Evolutionary conservation across 2,113 vertebrate species (phyloP), one percentile per base, ranked within the genome.

Genomic region (Boulengerochromis microlepis): DNA sequence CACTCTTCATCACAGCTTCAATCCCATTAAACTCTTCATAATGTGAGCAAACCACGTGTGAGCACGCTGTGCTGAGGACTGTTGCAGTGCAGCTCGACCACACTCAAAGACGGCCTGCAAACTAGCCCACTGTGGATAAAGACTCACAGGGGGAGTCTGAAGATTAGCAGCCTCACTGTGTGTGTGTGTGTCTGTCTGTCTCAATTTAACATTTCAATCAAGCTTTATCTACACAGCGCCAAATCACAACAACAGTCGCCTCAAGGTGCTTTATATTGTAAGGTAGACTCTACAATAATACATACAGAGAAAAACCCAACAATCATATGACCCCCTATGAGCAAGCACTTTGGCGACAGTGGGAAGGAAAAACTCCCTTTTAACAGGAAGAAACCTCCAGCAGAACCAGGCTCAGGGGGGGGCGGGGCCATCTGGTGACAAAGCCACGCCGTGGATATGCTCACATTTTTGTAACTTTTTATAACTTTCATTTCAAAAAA

Each of bases 231-330:
- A 54, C 10, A 24, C 6, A 56, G 10, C 10, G 6, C n/a, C 6
- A 56, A 24, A 56, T 56, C 53, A 24, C 53, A 56, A 24, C 53
- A 11, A 22, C 10, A 24, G 19, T 10, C 0, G 8, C 50, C 19
- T 11, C 10, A 11, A 11, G 1, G n/a, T 0, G 52, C 10, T 56
- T 24, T 4, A 24, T 13, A 3, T 1, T n/a, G 18, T 19, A 0
- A 8, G 8, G 16, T 19, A 2, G 47, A 50, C 1, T 0, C 2
- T 1, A 8, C 0, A 50, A 8, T 50, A 52, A 19, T 0, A 1
- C 1, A 50, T 50, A 5, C 56, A 59, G 15, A 31, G 8, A 6
- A 1, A 15, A 61, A 0, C 5, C 29, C 57, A 10, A 10, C 15
- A 3, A 10, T 61, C 29, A 61, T 0, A 0, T 33, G 29, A 61